These are phyloP conservation scores for Entomobrya proxima DNA, from an alignment of 2,888 invertebrate species.

Conservation along the genomic window DNA sequence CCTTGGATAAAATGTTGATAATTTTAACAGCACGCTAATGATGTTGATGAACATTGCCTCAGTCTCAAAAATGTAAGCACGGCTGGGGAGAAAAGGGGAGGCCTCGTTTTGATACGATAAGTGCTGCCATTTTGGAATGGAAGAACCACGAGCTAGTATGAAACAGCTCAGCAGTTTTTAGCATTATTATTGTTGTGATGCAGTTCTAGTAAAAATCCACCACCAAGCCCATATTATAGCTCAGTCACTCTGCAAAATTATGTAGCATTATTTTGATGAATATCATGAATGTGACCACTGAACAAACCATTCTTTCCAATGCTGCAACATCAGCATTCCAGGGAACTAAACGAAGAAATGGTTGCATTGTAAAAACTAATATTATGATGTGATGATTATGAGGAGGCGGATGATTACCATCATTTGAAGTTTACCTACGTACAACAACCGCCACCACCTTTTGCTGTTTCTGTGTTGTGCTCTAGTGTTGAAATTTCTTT, in stretches of 20 bases:
- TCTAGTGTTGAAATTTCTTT: constrained; percentile 35
- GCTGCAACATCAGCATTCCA: not conserved
- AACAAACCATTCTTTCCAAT: not conserved
- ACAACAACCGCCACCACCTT: not conserved
- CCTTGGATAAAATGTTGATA: not conserved
- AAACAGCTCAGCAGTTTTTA: not conserved
- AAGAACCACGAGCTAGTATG: not conserved
- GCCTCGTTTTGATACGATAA: constrained; percentile 3
- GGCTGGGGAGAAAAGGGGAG: not conserved
- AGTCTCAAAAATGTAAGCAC: not conserved
- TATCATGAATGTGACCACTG: not conserved
- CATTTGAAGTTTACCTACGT: not conserved
- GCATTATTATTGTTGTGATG: not conserved
- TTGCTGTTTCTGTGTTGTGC: not conserved
- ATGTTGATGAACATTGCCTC: not conserved
- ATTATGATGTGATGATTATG: constrained; percentile 44
- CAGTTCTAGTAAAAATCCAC: not conserved
- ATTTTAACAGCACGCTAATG: not conserved
- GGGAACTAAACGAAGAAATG: not conserved
- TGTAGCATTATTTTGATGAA: not conserved
- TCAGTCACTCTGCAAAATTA: not conserved
- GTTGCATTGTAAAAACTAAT: constrained; percentile 31
- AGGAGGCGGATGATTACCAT: not conserved
- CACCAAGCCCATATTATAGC: not conserved
- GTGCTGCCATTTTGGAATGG: not conserved